These are phyloP conservation scores for Campoplex capitator DNA, from an alignment of 2,888 invertebrate genomes.

Conservation along the genomic window DNA sequence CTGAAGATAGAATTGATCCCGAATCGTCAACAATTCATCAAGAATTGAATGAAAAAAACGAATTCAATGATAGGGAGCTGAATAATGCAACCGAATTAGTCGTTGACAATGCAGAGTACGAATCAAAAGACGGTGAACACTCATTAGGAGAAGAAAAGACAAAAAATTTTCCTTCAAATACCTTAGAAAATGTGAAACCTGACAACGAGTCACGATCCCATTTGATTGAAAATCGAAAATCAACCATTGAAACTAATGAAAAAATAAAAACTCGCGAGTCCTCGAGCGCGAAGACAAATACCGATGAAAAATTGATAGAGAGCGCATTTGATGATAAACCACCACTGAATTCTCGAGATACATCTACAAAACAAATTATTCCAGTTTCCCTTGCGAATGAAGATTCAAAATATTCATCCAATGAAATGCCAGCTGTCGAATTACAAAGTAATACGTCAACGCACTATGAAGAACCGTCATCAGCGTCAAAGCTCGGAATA, in stretches of 20 bases:
- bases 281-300: not conserved
- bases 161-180: not conserved
- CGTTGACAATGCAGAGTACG: not conserved
- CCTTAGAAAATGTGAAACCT: not conserved
- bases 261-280: not conserved
- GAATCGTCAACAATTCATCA: not conserved
- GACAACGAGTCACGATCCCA: not conserved
- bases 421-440: not conserved
- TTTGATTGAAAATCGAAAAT: not conserved
- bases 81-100: not conserved
- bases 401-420: not conserved
- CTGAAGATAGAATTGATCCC: not conserved
- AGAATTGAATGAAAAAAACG: slow-evolving; percentile 2
- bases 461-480: not conserved
- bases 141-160: not conserved
- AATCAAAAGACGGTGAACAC: not conserved
- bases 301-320: not conserved
- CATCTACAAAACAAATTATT: not conserved
- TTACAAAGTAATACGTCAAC: not conserved
- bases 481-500: not conserved
- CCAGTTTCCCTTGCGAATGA: not conserved
- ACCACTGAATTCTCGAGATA: not conserved
- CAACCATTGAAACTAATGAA: not conserved
- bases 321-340: not conserved
- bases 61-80: not conserved